A percentile compares a stretch with the other conserved stretches of the same genome.
Evolutionary conservation across 2,113 vertebrate species (phyloP).

Genomic region (Piliocolobus tephrosceles): DNA sequence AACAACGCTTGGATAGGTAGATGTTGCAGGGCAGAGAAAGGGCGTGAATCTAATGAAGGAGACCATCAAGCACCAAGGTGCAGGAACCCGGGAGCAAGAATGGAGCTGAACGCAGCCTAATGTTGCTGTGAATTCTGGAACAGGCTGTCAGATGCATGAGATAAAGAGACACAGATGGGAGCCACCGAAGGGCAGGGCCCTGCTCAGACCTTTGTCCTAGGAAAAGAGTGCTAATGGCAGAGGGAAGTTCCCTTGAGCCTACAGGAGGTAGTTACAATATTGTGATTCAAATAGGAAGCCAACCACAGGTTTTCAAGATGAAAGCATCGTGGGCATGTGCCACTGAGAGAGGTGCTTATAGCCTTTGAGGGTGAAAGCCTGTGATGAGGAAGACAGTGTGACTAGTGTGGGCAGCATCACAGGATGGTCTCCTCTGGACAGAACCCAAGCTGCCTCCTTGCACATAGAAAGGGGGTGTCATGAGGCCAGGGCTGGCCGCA

Average conservation of each 20-base stretch:
- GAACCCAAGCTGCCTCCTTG: background rate
- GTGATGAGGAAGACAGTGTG: background rate
- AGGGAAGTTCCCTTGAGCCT: background rate
- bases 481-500: too few species aligned
- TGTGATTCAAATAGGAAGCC: background rate
- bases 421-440: background rate
- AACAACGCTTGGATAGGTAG: background rate
- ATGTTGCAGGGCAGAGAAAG: background rate
- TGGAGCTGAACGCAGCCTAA: background rate
- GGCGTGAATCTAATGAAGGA: background rate
- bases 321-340: background rate
- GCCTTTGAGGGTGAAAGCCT: background rate
- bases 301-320: background rate
- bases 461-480: too few species aligned
- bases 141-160: background rate
- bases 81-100: background rate
- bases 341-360: background rate
- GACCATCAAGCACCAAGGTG: accelerated
- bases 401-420: background rate
- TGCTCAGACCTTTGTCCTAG: background rate
- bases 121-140: background rate
- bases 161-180: background rate
- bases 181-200: too few species aligned
- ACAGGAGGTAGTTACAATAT: background rate
- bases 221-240: background rate